phyloP scores from a whole-genome alignment of 2,113 vertebrate genomes.

The Pao palembangensis region DNA sequence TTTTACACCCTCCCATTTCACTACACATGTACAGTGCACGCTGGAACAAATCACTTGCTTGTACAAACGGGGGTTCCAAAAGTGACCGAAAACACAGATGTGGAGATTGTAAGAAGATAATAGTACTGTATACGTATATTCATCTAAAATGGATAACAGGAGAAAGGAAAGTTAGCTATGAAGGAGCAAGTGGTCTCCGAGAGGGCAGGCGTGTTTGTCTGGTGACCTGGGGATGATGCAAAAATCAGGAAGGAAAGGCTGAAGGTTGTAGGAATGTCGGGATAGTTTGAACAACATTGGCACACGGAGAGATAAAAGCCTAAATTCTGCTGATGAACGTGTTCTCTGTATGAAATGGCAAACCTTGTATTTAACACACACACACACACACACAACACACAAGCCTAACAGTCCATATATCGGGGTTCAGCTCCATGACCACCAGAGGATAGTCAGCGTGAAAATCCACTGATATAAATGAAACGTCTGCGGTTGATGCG shows the following conservation, averaged over 20 bases:
- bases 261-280: constrained; percentile 43
- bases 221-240: constrained; percentile 17
- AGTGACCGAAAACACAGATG: constrained; percentile 55
- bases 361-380: constrained; percentile 28
- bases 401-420: constrained; percentile 33
- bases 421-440: constrained; percentile 4
- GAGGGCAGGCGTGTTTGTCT: constrained; percentile 2
- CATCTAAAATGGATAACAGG: constrained; percentile 56
- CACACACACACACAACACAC: constrained; percentile 13
- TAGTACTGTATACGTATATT: constrained; percentile 42
- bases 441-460: constrained; percentile 38
- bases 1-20: constrained; percentile 28
- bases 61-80: constrained; percentile 37
- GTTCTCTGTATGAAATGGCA: constrained; percentile 40
- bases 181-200: constrained; percentile 3
- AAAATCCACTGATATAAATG: constrained; percentile 46
- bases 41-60: constrained; percentile 46
- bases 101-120: constrained; percentile 44
- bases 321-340: constrained; percentile 35
- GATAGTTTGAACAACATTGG: constrained; percentile 64
- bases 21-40: constrained; percentile 62
- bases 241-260: constrained; percentile 37
- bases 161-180: constrained; percentile 30
- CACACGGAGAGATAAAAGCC: constrained; percentile 56
- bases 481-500: constrained; percentile 56